These are phyloP conservation scores for Notarius quadriscutis DNA, from an alignment of 2,113 vertebrate species.

Conservation along the genomic window DNA sequence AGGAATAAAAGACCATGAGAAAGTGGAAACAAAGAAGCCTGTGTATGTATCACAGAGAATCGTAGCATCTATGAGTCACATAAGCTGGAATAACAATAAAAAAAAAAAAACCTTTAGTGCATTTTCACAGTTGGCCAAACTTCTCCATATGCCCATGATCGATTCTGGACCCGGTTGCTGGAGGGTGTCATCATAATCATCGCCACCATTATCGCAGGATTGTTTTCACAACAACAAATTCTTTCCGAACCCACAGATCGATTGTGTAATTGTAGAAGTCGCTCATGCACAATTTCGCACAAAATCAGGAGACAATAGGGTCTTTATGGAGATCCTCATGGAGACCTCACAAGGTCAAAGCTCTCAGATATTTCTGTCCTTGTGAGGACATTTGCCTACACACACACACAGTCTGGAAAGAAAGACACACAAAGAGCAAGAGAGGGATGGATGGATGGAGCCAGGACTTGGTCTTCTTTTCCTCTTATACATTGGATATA, in stretches of 20 bases:
- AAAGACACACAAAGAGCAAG: background rate
- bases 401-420: background rate
- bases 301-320: background rate
- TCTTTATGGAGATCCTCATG: no score
- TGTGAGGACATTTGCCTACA: background rate
- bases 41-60: slow-evolving; percentile 15
- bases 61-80: slow-evolving; percentile 12
- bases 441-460: background rate
- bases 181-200: background rate
- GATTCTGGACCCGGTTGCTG: background rate
- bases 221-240: background rate
- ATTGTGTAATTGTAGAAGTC: background rate
- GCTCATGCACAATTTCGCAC: background rate
- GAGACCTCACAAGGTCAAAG: background rate
- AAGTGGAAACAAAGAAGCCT: background rate
- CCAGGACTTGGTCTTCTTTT: background rate
- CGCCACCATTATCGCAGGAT: background rate
- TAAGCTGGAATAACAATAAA: slow-evolving; percentile 29
- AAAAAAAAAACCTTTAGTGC: background rate
- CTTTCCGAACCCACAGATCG: background rate
- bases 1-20: background rate
- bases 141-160: background rate
- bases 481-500: no score
- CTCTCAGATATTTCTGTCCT: background rate
- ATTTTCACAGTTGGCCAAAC: background rate